Conservation (phyloP, 2,797 vertebrate genomes). For the Oreochromis mossambicus region DNA sequence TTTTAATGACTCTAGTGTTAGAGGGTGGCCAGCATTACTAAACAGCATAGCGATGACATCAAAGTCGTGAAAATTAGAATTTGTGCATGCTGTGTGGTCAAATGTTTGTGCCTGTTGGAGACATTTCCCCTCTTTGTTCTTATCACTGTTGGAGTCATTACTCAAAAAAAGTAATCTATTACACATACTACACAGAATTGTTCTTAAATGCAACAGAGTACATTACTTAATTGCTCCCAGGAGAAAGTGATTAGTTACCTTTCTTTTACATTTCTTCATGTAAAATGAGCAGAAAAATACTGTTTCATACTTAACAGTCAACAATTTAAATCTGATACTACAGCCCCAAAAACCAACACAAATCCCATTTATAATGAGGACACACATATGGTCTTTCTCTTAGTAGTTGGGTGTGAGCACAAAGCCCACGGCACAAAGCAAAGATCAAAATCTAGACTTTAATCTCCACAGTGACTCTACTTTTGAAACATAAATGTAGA, state of each 20-base stretch:
- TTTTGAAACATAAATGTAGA: too few species aligned
- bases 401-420: neutral
- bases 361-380: neutral
- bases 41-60: neutral
- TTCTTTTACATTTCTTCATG: neutral
- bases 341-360: neutral
- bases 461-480: too few species aligned
- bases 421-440: neutral
- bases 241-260: neutral
- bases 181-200: neutral
- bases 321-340: neutral
- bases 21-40: neutral
- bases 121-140: neutral
- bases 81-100: neutral
- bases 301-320: neutral
- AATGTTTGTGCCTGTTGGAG: neutral
- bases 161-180: neutral
- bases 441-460: neutral
- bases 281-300: neutral
- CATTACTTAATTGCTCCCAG: neutral
- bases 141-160: neutral
- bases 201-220: neutral
- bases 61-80: neutral
- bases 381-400: neutral
- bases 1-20: neutral